Base-by-base conservation (phyloP, 2,113 vertebrate species). In the Bostrychus sinensis region DNA sequence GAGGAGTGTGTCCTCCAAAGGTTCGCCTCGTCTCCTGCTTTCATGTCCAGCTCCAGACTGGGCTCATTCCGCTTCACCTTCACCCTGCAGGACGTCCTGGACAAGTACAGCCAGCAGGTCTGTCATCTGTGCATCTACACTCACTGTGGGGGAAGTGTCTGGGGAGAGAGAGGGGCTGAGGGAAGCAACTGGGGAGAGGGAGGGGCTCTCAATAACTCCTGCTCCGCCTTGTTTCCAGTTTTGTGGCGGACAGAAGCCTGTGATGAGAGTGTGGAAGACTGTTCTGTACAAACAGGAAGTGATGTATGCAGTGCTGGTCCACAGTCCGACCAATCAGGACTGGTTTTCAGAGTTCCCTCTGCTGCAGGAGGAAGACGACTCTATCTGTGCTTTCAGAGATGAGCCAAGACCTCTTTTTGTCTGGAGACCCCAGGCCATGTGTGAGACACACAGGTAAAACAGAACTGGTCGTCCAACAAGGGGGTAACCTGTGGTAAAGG, bases 401-500 rank as follows among this genome's bases (percentile, higher is more conserved):
- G 51, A 63, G 1, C 48, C 48, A 2, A 7, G 3, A 0, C 48
- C 48, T 8, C 1, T 1, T 22, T 67, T 76, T 23, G 32, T 68
- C 55, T 84, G 78, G 82, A 81, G 69, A 13, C 19, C 78, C 1
- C 25, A 81, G 64, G 82, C 75, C 57, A 81, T 84, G 75, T 54
- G 72, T 76, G 17, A 1, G 1, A 73, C 68, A 5, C 82, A 78
- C 50, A 0, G 1, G 82, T 76, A 19, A 38, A 17, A 17, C 6
- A 41, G 5, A 7, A 41, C 7, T 42, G 17, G 17, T 17, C 19
- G 11, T 8, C 32, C 32, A 1, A 10, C 2, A 34, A 10, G 11
- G 32, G 32, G 32, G 32, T 34, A 6, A 34, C 7, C n/a, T n/a
- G n/a, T n/a, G n/a, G n/a, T n/a, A n/a, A n/a, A n/a, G n/a, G n/a